Base-by-base conservation (phyloP, 2,113 vertebrate species). In the Heterochromis multidens region DNA sequence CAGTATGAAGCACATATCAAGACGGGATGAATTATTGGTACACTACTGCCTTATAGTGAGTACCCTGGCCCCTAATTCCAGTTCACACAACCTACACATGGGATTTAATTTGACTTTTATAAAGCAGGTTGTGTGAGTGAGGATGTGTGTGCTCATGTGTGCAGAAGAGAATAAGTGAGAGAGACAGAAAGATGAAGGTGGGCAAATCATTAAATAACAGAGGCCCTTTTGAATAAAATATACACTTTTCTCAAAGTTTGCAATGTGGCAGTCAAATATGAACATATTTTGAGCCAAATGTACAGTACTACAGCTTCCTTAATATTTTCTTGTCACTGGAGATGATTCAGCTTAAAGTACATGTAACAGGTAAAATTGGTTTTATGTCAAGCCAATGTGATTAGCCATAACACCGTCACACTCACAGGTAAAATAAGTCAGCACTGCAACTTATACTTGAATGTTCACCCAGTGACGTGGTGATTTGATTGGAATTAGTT, bases 401-500 rank as follows among this genome's bases (percentile, higher is more conserved):
- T 77, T 46, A 77, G 21, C 19, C 54, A 77, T 54, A 74, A 77
- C 27, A 58, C 13, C 8, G 29, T 54, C 72, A 79, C 83, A 81
- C 25, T 80, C 17, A 49, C 35, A 63, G 27, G 25, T 13, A 9
- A 61, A 83, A 62, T 25, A 78, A 84, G 25, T 78, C 31, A 59
- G 31, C 27, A 60, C 12, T 84, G 79, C 87, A 88, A 91, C 95
- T 94, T 94, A 95, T 96, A 96, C 96, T 97, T 98, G 97, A 99
- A 98, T 97, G 98, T 98, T 99, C 98, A 98, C 97, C 96, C 97
- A 96, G 97, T 96, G 96, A 21, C 77, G 91, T 96, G 94, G 95
- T 95, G 93, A 95, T 92, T 94, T 94, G 91, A 89, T 94, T 96
- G 95, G 74, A 95, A 97, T 97, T 96, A 97, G 96, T 97, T 97